A percentile compares a stretch with the other conserved stretches of the same genome.
Evolutionary conservation across 2,113 vertebrate species (phyloP).

Genomic region (Callopanchax toddi): DNA sequence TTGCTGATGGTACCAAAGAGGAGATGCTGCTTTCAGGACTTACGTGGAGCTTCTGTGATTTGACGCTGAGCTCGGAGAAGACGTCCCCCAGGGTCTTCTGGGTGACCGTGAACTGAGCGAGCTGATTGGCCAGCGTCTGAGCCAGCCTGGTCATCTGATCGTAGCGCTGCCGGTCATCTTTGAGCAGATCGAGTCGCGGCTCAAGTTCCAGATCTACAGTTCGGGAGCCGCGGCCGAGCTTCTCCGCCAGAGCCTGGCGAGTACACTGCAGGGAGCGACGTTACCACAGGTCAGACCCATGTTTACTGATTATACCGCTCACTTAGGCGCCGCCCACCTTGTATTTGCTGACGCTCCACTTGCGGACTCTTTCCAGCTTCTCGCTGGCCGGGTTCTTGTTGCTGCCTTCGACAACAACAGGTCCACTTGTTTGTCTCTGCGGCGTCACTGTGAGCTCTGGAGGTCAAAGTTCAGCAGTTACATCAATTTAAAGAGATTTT

Average conservation of each 20-base stretch:
- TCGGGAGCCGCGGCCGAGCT: slow-evolving; percentile 87
- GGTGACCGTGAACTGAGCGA: slow-evolving; percentile 86
- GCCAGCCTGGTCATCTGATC: slow-evolving; percentile 85
- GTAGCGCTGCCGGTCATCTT: slow-evolving; percentile 89
- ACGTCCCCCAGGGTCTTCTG: slow-evolving; percentile 88
- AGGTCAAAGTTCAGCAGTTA: slow-evolving; percentile 17
- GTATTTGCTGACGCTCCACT: slow-evolving; percentile 90
- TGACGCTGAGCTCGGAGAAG: slow-evolving; percentile 90
- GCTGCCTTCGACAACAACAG: slow-evolving; percentile 48
- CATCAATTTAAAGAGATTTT: neutral
- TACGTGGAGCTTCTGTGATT: slow-evolving; percentile 87
- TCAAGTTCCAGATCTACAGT: slow-evolving; percentile 92
- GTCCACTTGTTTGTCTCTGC: neutral
- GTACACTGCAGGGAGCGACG: slow-evolving; percentile 78
- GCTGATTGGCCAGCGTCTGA: slow-evolving; percentile 84
- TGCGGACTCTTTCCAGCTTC: slow-evolving; percentile 88
- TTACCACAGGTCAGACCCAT: neutral
- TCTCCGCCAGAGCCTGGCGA: slow-evolving; percentile 87
- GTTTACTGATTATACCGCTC: fast-evolving
- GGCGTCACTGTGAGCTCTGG: slow-evolving; percentile 10
- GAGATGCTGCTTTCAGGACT: slow-evolving; percentile 8
- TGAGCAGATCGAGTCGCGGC: slow-evolving; percentile 87
- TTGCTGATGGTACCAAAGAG: too few relatives aligned
- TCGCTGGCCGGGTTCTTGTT: slow-evolving; percentile 77
- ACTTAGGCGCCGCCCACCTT: slow-evolving; percentile 77